A percentile compares a stretch with the other conserved stretches of the same genome.
These are phyloP conservation scores for Melanocharis versteri DNA, from an alignment of 2,113 vertebrate genomes.

Conservation along the genomic window DNA sequence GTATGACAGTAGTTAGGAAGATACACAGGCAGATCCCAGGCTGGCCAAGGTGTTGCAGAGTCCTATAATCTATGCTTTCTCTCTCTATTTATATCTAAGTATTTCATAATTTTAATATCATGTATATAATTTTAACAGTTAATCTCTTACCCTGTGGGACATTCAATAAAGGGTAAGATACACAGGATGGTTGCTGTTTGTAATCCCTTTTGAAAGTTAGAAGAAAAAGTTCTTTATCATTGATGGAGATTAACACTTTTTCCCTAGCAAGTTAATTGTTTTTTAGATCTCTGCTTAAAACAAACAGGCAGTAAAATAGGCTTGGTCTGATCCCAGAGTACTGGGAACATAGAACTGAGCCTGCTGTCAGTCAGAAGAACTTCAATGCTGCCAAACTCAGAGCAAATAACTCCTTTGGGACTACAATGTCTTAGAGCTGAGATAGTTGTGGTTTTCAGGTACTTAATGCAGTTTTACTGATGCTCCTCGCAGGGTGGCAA, in stretches of 20 bases:
- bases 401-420: background rate
- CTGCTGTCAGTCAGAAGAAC: background rate
- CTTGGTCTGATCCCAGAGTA: background rate
- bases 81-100: background rate
- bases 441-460: background rate
- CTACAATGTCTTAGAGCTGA: background rate
- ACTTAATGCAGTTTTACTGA: background rate
- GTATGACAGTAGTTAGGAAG: background rate
- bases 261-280: background rate
- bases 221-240: background rate
- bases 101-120: background rate
- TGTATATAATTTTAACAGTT: background rate
- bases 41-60: fast-evolving
- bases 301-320: background rate
- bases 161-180: background rate
- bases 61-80: background rate
- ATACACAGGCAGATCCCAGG: background rate
- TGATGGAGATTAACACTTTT: background rate
- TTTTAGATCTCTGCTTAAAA: background rate
- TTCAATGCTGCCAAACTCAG: background rate
- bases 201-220: background rate
- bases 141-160: background rate
- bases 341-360: background rate
- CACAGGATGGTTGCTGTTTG: background rate
- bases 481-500: background rate